phyloP scores from a whole-genome alignment of 2,797 vertebrate species.

The Prionace glauca region DNA sequence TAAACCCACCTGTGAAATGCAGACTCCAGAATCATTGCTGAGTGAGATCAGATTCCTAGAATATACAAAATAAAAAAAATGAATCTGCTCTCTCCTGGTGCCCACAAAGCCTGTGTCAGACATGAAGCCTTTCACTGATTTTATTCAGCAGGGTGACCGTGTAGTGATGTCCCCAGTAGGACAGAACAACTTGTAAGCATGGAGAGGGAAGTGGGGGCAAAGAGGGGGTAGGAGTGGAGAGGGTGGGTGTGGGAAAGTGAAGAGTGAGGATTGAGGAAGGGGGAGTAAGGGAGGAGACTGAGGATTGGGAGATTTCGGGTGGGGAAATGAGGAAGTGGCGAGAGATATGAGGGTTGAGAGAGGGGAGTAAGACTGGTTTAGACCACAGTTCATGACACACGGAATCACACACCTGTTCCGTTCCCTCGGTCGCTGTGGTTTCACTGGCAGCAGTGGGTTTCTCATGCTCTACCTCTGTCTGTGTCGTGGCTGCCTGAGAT shows the following conservation, averaged over 20 bases:
- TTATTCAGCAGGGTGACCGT: neutral
- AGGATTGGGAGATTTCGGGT: neutral
- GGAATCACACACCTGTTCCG: slow-evolving; percentile 35
- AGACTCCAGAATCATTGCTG: neutral
- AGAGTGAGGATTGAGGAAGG: neutral
- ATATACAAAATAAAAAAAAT: neutral
- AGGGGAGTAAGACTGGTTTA: neutral
- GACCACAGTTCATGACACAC: neutral
- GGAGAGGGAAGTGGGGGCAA: slow-evolving; percentile 21
- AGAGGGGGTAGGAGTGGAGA: slow-evolving; percentile 44
- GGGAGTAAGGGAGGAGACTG: slow-evolving; percentile 41
- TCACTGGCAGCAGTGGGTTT: neutral
- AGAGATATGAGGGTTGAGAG: neutral
- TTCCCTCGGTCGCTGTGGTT: neutral
- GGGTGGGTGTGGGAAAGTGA: too few relatives aligned
- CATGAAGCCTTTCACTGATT: neutral
- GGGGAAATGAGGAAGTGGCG: slow-evolving; percentile 39
- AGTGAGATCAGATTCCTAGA: neutral
- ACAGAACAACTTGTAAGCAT: neutral
- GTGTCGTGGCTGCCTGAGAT: slow-evolving; percentile 41
- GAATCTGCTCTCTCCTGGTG: neutral
- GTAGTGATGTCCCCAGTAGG: neutral
- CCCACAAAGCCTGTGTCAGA: neutral
- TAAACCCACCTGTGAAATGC: neutral
- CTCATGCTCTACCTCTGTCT: neutral